Evolutionary conservation across 2,888 invertebrate species (phyloP).

Genomic region (Ophion obscuratus): DNA sequence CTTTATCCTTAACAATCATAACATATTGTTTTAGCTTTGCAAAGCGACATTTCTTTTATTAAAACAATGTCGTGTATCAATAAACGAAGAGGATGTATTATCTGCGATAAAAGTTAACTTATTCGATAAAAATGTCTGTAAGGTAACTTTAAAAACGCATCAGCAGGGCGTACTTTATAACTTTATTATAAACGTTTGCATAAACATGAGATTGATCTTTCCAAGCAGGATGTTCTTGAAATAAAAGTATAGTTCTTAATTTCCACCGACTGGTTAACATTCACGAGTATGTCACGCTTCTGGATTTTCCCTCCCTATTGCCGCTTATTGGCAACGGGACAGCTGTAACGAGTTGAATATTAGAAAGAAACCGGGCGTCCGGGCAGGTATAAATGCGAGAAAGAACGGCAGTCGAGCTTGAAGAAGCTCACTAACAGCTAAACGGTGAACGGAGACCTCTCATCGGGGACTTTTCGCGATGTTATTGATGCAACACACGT

Average conservation of each 20-base stretch:
- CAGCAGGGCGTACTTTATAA: too few species aligned
- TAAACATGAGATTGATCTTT: too few species aligned
- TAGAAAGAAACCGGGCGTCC: conserved; percentile 71
- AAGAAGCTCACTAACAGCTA: conserved; percentile 22
- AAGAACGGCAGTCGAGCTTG: conserved; percentile 29
- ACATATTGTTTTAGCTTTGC: not conserved
- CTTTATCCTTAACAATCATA: conserved; percentile 5
- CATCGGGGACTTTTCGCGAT: conserved; percentile 44
- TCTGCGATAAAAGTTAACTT: too few species aligned
- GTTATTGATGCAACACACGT: conserved; percentile 78
- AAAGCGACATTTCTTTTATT: too few species aligned
- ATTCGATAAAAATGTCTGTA: too few species aligned
- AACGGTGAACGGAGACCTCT: conserved; percentile 40
- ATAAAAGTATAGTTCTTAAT: too few species aligned
- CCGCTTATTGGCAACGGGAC: conserved; percentile 59
- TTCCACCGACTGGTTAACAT: not conserved
- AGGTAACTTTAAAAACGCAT: too few species aligned
- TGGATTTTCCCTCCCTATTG: conserved; percentile 11
- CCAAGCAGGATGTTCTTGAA: too few species aligned
- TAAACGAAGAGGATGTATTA: too few species aligned
- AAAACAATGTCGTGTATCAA: too few species aligned
- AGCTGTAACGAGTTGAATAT: conserved; percentile 77
- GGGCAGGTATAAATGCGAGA: conserved; percentile 3
- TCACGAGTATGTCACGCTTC: conserved; percentile 15
- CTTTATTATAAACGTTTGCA: too few species aligned